Evolutionary conservation across 2,797 vertebrate genomes (phyloP).

Genomic region (Notamacropus eugenii): DNA sequence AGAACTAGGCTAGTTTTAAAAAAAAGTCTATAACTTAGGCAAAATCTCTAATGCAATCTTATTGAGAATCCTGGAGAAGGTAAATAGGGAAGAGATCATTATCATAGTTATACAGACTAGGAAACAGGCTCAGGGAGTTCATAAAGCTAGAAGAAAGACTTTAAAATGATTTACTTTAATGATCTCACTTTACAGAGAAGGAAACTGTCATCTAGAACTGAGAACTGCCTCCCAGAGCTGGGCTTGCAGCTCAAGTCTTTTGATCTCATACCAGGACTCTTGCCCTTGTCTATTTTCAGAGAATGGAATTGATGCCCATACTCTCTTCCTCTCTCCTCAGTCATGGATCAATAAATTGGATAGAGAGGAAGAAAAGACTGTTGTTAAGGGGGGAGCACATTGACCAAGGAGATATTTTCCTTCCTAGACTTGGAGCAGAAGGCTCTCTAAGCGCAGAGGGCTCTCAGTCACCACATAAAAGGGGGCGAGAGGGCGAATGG

Average conservation of each 20-base stretch:
- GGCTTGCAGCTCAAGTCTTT: background rate
- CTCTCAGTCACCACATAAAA: background rate
- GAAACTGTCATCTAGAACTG: background rate
- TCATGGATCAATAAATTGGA: background rate
- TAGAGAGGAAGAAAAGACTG: background rate
- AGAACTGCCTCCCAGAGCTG: background rate
- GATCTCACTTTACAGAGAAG: background rate
- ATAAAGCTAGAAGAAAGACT: background rate
- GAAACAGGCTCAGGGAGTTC: background rate
- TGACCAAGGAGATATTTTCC: background rate
- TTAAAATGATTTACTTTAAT: background rate
- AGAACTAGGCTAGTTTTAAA: background rate
- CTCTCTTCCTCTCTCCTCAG: background rate
- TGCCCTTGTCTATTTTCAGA: background rate
- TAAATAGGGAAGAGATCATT: background rate
- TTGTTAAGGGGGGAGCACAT: background rate
- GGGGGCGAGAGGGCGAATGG: background rate
- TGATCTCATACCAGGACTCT: background rate
- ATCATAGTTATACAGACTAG: background rate
- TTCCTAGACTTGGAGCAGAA: background rate
- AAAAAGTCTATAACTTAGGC: background rate
- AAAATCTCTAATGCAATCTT: background rate
- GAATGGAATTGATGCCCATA: background rate
- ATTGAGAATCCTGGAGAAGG: background rate
- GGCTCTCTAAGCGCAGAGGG: background rate